Evolutionary conservation across 2,888 invertebrate genomes (phyloP).

Genomic region (Zaprionus lineosus): DNA sequence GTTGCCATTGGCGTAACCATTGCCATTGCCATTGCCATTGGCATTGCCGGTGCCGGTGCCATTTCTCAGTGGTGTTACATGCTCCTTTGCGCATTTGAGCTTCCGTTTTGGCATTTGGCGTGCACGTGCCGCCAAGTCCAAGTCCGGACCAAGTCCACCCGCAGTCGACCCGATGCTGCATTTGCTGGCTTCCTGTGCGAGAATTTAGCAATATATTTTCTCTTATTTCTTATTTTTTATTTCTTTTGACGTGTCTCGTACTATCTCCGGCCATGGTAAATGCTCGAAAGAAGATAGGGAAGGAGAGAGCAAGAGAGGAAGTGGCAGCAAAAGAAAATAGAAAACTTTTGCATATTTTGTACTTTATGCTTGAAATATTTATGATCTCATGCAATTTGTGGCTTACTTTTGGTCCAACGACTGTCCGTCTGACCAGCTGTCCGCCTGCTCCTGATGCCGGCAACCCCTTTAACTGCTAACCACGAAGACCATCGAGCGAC

Average conservation of each 20-base stretch:
- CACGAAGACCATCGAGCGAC: conserved; percentile 59
- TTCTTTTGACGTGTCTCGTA: conserved; percentile 54
- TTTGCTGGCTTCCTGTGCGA: conserved; percentile 55
- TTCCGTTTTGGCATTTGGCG: conserved; percentile 69
- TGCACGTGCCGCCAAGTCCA: conserved; percentile 59
- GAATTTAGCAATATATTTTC: conserved; percentile 67
- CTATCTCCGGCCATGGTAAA: conserved; percentile 36
- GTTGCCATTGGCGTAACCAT: neutral
- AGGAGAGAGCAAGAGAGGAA: conserved; percentile 32
- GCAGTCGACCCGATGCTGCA: conserved; percentile 35
- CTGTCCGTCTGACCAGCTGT: conserved; percentile 45
- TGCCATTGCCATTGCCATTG: neutral
- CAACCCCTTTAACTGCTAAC: conserved; percentile 16
- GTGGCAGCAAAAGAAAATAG: conserved; percentile 51
- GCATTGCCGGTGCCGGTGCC: conserved; percentile 17
- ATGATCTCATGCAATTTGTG: conserved; percentile 77
- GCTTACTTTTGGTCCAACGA: conserved; percentile 68
- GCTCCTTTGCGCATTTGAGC: conserved; percentile 69
- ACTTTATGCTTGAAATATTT: conserved; percentile 77
- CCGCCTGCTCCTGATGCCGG: conserved; percentile 22
- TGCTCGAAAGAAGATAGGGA: conserved; percentile 42
- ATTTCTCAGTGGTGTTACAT: too few species aligned
- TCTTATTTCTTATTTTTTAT: conserved; percentile 49
- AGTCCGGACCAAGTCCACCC: conserved; percentile 20
- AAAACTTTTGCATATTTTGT: conserved; percentile 76